Conservation (phyloP, 2,888 invertebrate genomes). For the Plagodis pulveraria region DNA sequence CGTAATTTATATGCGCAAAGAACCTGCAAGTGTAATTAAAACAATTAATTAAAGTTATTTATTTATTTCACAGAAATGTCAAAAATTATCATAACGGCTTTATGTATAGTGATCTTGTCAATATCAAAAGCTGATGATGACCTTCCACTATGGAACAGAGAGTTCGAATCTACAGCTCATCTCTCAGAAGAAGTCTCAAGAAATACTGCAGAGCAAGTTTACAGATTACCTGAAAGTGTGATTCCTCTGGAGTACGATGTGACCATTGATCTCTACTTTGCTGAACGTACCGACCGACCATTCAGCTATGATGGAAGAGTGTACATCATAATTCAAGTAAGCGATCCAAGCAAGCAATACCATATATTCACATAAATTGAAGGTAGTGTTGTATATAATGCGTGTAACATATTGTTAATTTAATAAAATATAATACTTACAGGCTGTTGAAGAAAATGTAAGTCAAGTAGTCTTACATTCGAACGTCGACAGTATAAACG, state of each 20-base stretch:
- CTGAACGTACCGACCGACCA: constrained; percentile 61
- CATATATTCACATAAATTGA: neutral
- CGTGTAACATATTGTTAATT: too few relatives aligned
- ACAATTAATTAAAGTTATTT: neutral
- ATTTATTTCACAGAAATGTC: constrained; percentile 55
- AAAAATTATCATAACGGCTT: constrained; percentile 35
- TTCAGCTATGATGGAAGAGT: constrained; percentile 71
- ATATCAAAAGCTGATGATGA: constrained; percentile 56
- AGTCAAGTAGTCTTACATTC: constrained; percentile 76
- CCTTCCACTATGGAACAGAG: constrained; percentile 52
- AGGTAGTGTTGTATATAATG: neutral
- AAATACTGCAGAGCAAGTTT: constrained; percentile 48
- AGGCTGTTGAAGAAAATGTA: constrained; percentile 62
- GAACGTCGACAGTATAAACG: constrained; percentile 66
- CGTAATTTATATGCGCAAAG: too few relatives aligned
- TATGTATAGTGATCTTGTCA: constrained; percentile 51
- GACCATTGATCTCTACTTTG: constrained; percentile 69
- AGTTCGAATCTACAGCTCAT: constrained; percentile 51
- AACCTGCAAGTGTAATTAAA: too few relatives aligned
- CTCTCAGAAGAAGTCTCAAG: constrained; percentile 41
- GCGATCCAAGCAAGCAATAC: constrained; percentile 15
- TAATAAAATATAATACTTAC: neutral
- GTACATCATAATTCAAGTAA: constrained; percentile 65
- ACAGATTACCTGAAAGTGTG: constrained; percentile 68
- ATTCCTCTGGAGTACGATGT: constrained; percentile 73